Evolutionary conservation across 2,888 invertebrate genomes (phyloP).

Genomic region (Helleia helle): DNA sequence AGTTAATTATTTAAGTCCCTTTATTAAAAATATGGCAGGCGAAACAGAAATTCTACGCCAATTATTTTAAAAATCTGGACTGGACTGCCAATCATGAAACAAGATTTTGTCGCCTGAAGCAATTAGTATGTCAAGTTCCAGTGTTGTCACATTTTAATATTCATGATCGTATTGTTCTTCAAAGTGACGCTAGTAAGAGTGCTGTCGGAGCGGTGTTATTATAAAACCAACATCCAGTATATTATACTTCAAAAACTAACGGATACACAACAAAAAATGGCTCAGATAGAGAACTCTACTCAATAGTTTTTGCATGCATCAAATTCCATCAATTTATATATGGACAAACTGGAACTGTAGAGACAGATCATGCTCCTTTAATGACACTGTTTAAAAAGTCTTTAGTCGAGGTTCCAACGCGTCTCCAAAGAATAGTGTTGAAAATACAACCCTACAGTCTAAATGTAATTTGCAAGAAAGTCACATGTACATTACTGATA

Average conservation of each 20-base stretch:
- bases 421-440: constrained; percentile 22
- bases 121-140: constrained; percentile 16
- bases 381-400: constrained; percentile 20
- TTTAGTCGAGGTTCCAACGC: constrained; percentile 16
- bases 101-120: background rate
- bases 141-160: constrained; percentile 15
- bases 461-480: constrained; percentile 17
- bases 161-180: constrained; percentile 12
- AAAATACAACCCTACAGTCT: constrained; percentile 18
- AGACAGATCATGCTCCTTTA: constrained; percentile 21
- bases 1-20: constrained; percentile 17
- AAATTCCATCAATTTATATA: constrained; percentile 20
- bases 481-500: constrained; percentile 21
- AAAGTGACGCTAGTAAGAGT: constrained; percentile 6
- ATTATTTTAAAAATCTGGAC: constrained; percentile 15
- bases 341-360: constrained; percentile 17
- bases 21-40: constrained; percentile 7
- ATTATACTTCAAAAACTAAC: constrained; percentile 17
- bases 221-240: constrained; percentile 15
- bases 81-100: constrained; percentile 13
- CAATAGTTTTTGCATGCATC: constrained; percentile 20
- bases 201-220: constrained; percentile 13
- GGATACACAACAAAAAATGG: constrained; percentile 7
- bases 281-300: constrained; percentile 21
- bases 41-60: constrained; percentile 10